Evolutionary conservation across 2,888 invertebrate species (phyloP).

Genomic region (Pycnomerus fuliginosus): DNA sequence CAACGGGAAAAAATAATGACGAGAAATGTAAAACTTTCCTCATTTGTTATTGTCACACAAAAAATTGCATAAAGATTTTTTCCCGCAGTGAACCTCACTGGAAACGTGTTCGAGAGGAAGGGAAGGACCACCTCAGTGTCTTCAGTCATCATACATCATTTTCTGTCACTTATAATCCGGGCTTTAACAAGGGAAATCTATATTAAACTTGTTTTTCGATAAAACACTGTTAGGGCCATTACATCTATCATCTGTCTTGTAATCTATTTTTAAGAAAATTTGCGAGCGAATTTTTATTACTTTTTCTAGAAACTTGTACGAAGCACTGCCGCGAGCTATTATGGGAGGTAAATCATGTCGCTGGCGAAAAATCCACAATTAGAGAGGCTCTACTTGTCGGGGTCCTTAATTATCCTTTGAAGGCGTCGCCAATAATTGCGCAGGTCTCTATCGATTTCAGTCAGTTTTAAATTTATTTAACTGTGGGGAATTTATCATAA

Average conservation of each 20-base stretch:
- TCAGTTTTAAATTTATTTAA: slow-evolving; percentile 9
- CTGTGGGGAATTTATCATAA: slow-evolving; percentile 10
- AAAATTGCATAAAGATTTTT: slow-evolving; percentile 25
- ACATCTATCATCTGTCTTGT: slow-evolving; percentile 32
- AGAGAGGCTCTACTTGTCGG: too few species aligned
- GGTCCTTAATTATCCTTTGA: slow-evolving; percentile 14
- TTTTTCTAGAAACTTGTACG: too few species aligned
- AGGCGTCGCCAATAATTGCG: slow-evolving; percentile 11
- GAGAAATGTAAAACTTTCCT: slow-evolving; percentile 22
- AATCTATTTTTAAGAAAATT: too few species aligned
- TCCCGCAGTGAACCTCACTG: slow-evolving; percentile 6
- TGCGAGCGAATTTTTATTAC: too few species aligned
- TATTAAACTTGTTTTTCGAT: slow-evolving; percentile 36
- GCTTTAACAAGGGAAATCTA: slow-evolving; percentile 34
- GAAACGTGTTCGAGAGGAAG: slow-evolving; percentile 5
- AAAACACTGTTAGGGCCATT: slow-evolving; percentile 30
- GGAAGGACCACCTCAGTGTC: slow-evolving; percentile 26
- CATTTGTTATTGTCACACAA: slow-evolving; percentile 27
- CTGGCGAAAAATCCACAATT: too few species aligned
- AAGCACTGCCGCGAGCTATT: too few species aligned
- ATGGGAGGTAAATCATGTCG: too few species aligned
- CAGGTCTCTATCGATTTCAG: slow-evolving; percentile 11
- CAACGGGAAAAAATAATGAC: slow-evolving; percentile 22
- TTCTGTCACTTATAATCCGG: slow-evolving; percentile 40
- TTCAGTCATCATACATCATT: slow-evolving; percentile 46